Conservation (phyloP, 2,797 vertebrate species). For the Macroramphosus scolopax region DNA sequence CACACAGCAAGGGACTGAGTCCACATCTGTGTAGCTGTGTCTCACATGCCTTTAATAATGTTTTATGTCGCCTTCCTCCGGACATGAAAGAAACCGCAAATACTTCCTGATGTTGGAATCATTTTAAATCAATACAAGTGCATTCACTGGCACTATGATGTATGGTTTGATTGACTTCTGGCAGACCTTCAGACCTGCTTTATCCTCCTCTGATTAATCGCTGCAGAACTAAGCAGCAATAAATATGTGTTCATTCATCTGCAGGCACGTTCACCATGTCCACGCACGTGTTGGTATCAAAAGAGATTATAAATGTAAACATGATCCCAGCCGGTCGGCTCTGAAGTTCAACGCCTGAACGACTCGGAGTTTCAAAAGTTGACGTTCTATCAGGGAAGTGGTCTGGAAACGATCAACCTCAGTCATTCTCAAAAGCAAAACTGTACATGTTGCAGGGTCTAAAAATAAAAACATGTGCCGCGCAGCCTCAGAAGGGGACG, state of each 20-base stretch:
- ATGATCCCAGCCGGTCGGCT: slow-evolving; percentile 7
- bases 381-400: slow-evolving; percentile 21
- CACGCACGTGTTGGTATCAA: slow-evolving; percentile 6
- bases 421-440: slow-evolving; percentile 55
- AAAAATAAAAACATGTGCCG: slow-evolving; percentile 65
- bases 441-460: slow-evolving; percentile 38
- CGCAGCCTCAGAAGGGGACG: slow-evolving; percentile 33
- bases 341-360: slow-evolving; percentile 27
- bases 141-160: slow-evolving; percentile 20
- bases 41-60: slow-evolving; percentile 18
- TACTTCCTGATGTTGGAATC: slow-evolving; percentile 16
- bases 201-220: slow-evolving; percentile 7
- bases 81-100: slow-evolving; percentile 31
- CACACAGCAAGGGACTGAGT: neutral
- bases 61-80: slow-evolving; percentile 4
- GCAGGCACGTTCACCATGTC: slow-evolving; percentile 6
- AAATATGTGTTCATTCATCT: slow-evolving; percentile 17
- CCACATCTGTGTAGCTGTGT: slow-evolving; percentile 16
- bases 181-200: neutral
- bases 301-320: no score
- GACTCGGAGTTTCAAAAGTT: slow-evolving; percentile 33
- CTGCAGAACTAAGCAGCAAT: slow-evolving; percentile 3
- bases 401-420: slow-evolving; percentile 69
- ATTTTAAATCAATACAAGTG: slow-evolving; percentile 26
- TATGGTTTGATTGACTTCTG: slow-evolving; percentile 14